A percentile compares a stretch with the other conserved stretches of the same genome.
Conservation (phyloP, 2,113 vertebrate species). For the Odocoileus virginianus region DNA sequence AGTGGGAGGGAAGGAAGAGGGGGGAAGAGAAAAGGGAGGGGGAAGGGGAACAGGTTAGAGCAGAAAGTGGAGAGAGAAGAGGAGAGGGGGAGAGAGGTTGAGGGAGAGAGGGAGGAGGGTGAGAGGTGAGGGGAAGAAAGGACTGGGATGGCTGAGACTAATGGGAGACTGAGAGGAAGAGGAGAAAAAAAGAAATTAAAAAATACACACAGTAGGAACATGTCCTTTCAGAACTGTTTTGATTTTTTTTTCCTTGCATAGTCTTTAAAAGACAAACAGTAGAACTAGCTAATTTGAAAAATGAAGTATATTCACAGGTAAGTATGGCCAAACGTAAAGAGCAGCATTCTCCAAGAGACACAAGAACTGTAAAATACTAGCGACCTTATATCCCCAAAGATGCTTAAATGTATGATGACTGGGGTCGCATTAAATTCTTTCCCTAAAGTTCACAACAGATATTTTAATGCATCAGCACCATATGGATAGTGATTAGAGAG, state of each 20-base stretch:
- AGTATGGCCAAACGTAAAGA: not conserved
- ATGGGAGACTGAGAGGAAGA: not conserved
- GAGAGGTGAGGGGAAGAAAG: not conserved
- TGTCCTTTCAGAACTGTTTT: not conserved
- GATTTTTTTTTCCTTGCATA: not conserved
- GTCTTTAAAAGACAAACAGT: not conserved
- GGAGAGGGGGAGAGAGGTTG: not conserved
- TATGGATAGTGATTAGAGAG: not conserved
- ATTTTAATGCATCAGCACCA: not conserved
- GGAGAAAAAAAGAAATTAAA: not conserved
- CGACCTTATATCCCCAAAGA: not conserved
- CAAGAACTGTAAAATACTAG: not conserved
- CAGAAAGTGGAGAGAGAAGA: not conserved
- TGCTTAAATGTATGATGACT: not conserved
- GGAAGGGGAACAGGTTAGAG: not conserved
- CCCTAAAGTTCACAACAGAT: not conserved
- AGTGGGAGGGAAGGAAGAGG: rapidly evolving
- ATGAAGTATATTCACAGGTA: not conserved
- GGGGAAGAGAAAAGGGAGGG: not conserved
- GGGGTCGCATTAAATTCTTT: not conserved
- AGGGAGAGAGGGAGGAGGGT: not conserved
- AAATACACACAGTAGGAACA: not conserved
- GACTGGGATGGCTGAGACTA: not conserved
- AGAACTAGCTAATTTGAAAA: not conserved
- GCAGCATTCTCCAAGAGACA: not conserved